Conservation (phyloP, 2,888 invertebrate species). For the Heliothis peltigera region DNA sequence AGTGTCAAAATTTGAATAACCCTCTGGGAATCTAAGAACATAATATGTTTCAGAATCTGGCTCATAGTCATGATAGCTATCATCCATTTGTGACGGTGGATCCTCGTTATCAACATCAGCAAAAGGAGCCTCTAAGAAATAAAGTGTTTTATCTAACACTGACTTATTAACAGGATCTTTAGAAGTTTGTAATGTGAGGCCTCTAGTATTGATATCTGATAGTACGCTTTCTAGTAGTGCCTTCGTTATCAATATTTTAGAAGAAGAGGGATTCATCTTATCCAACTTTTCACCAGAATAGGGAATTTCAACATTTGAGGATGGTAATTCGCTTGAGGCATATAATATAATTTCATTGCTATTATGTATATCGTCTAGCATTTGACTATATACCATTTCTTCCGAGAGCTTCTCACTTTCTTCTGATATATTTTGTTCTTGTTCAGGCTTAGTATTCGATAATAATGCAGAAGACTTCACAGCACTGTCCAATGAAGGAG, state of each 20-base stretch:
- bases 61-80: neutral
- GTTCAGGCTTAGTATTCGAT: neutral
- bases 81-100: neutral
- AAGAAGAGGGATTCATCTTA: neutral
- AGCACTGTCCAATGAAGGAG: neutral
- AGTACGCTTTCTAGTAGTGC: conserved; percentile 20
- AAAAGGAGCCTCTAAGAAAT: neutral
- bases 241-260: conserved; percentile 20
- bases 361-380: neutral
- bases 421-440: neutral
- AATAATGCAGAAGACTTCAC: neutral
- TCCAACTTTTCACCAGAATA: neutral
- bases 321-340: neutral
- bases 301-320: neutral
- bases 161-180: neutral
- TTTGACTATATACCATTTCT: neutral
- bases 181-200: neutral
- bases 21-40: neutral
- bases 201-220: neutral
- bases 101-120: neutral
- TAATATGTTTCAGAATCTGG: neutral
- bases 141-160: neutral
- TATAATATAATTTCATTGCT: neutral
- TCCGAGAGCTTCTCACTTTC: neutral
- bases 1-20: neutral